Conservation (phyloP, 2,113 vertebrate species). For the Colius striatus region DNA sequence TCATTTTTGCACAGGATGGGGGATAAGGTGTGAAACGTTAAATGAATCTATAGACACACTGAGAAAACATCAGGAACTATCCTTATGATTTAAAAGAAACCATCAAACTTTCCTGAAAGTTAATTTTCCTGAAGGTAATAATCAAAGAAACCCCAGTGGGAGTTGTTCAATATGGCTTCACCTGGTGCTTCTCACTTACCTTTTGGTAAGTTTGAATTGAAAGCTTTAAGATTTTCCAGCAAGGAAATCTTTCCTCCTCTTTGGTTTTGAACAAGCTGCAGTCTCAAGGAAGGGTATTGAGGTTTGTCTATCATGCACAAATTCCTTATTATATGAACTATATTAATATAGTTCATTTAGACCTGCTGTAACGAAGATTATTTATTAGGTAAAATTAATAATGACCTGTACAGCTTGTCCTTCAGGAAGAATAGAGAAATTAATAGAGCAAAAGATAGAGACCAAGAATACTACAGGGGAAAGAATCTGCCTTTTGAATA, state of each 20-base stretch:
- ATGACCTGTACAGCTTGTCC: background rate
- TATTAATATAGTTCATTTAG: background rate
- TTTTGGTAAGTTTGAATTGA: background rate
- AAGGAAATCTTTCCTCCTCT: background rate
- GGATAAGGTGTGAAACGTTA: background rate
- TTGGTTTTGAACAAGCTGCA: background rate
- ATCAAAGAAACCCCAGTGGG: background rate
- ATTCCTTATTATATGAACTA: background rate
- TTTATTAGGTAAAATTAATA: background rate
- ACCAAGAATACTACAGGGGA: background rate
- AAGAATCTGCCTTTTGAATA: background rate
- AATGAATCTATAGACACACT: background rate
- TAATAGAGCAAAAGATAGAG: background rate
- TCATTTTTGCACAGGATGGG: accelerated
- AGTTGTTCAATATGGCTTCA: no score
- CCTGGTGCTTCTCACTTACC: background rate
- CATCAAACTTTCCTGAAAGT: background rate
- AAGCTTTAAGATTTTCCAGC: background rate
- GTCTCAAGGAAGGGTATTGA: background rate
- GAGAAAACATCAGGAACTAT: background rate
- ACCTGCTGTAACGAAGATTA: background rate
- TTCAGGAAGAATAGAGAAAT: background rate
- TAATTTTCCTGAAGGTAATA: background rate
- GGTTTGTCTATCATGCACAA: background rate
- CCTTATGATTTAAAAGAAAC: background rate